phyloP scores from a whole-genome alignment of 2,888 invertebrate genomes.

The Drosophila cognata region DNA sequence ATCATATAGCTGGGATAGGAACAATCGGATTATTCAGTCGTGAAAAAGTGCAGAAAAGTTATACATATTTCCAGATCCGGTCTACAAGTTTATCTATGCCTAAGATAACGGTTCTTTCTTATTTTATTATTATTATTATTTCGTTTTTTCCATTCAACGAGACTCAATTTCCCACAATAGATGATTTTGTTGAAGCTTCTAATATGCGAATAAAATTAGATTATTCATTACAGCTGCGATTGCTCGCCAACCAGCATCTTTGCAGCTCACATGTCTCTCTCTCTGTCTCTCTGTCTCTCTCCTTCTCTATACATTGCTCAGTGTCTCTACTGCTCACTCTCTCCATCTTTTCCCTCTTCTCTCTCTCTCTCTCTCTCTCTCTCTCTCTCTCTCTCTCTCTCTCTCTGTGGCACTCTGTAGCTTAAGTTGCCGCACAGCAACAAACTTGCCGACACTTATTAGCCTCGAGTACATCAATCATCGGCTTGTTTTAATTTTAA shows the following conservation, averaged over 20 bases:
- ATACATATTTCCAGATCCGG: not conserved
- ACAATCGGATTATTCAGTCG: not conserved
- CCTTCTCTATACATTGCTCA: not conserved
- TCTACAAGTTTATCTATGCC: not conserved
- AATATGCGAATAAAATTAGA: conserved; percentile 10
- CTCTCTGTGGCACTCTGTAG: conserved; percentile 14
- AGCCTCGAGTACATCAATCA: conserved; percentile 78
- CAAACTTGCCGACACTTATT: conserved; percentile 71
- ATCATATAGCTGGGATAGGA: not conserved
- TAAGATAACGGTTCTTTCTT: not conserved
- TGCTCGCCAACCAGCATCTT: conserved; percentile 24
- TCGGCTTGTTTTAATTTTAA: conserved; percentile 78
- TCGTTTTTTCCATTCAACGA: not conserved
- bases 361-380: not conserved
- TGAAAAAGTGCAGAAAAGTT: not conserved
- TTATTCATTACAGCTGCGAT: conserved; percentile 19
- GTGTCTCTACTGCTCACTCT: not conserved
- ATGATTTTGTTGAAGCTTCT: not conserved
- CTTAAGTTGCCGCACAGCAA: conserved; percentile 25
- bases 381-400: not conserved
- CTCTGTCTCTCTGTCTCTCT: not conserved
- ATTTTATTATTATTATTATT: not conserved
- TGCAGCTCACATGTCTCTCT: conserved; percentile 3
- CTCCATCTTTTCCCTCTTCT: not conserved
- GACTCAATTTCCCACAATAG: not conserved